Percentiles rank a stretch among this genome's conserved stretches.
Conservation (phyloP, 2,113 vertebrate genomes). For the Prochilodus magdalenae region DNA sequence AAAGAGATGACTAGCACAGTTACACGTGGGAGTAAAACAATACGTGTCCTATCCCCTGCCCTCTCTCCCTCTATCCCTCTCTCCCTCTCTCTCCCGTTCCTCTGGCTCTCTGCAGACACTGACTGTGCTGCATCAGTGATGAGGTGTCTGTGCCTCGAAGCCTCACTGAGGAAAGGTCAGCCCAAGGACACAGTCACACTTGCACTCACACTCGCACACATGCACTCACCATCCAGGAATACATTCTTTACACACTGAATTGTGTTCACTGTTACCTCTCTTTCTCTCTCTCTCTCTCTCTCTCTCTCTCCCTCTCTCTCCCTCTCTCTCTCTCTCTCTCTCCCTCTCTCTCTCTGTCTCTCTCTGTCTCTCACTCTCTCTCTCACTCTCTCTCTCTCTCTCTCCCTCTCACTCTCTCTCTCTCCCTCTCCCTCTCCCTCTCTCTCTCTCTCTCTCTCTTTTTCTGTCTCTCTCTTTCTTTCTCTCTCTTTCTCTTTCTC, state of each 20-base stretch:
- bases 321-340: not conserved
- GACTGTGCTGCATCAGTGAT: slow-evolving; percentile 79
- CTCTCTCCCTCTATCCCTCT: slow-evolving; percentile 5
- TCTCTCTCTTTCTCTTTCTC: slow-evolving; percentile 32
- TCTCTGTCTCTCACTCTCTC: not conserved
- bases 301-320: not conserved
- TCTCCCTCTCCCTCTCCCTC: not conserved
- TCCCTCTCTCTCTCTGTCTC: not conserved
- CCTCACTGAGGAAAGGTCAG: slow-evolving; percentile 71
- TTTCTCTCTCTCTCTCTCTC: not conserved
- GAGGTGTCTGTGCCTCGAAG: slow-evolving; percentile 74
- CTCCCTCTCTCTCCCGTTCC: slow-evolving; percentile 9
- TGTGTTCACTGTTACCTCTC: not conserved
- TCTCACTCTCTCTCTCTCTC: not conserved
- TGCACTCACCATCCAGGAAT: slow-evolving; percentile 38
- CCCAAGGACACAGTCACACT: slow-evolving; percentile 73
- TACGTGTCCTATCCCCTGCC: slow-evolving; percentile 47
- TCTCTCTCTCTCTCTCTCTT: not conserved
- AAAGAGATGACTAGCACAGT: slow-evolving; percentile 18
- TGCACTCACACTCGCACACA: slow-evolving; percentile 43
- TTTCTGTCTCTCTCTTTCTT: not conserved
- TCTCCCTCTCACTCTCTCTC: too few relatives aligned
- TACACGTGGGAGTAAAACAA: slow-evolving; percentile 44
- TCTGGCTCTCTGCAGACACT: slow-evolving; percentile 68
- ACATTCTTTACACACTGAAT: not conserved